Percentiles rank a stretch among this genome's conserved stretches.
Conservation (phyloP, 92 coral and sea anemone species). For the Palythoa grandiflora region DNA sequence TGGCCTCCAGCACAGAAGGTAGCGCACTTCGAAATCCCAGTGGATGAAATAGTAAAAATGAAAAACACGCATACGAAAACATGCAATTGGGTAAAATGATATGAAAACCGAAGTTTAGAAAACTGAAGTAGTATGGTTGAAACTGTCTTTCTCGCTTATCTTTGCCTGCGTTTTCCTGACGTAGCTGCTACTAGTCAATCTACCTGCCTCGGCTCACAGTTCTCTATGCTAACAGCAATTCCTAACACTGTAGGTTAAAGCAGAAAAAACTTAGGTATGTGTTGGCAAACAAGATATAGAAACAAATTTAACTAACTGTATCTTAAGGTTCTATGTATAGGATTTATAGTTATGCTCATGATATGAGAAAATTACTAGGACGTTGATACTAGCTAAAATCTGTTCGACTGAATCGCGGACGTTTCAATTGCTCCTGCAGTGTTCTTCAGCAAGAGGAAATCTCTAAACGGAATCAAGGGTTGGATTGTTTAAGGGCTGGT, state of each 20-base stretch:
- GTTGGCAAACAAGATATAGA: background rate
- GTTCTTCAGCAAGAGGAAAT: no score
- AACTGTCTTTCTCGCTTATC: background rate
- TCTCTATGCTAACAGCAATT: conserved; percentile 5
- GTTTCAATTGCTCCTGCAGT: no score
- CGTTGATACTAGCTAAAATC: no score
- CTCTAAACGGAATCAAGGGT: no score
- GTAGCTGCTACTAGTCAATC: conserved; percentile 41
- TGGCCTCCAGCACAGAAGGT: no score
- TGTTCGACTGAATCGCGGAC: no score
- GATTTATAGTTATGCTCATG: no score
- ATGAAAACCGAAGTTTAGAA: background rate
- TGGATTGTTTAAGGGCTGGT: no score
- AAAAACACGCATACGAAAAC: background rate
- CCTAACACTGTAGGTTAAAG: conserved; percentile 8
- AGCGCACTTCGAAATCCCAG: no score
- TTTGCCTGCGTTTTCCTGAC: background rate
- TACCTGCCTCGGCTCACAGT: conserved; percentile 48
- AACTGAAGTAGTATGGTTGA: background rate
- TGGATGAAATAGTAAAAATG: no score
- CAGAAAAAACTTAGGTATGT: background rate
- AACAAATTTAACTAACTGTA: background rate
- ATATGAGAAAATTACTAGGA: no score
- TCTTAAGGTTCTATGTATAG: background rate
- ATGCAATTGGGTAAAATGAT: background rate